A percentile compares a stretch with the other conserved stretches of the same genome.
phyloP scores from a whole-genome alignment of 2,888 invertebrate species.

The Lasiommata megera region DNA sequence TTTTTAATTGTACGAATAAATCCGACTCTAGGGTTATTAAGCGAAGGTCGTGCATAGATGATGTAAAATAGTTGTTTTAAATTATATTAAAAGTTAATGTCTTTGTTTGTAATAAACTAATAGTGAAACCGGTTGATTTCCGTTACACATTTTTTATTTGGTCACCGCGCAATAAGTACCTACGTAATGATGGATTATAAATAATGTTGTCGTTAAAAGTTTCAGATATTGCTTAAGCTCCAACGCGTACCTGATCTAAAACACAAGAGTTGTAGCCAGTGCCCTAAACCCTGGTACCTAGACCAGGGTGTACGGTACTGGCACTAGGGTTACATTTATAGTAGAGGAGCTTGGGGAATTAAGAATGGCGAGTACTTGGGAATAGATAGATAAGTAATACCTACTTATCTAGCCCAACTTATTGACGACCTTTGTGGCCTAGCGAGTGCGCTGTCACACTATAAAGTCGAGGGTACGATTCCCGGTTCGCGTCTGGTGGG shows the following conservation, averaged over 20 bases:
- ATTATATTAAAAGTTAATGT: slow-evolving; percentile 15
- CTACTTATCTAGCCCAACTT: no score
- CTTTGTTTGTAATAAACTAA: slow-evolving; percentile 15
- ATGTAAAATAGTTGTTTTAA: slow-evolving; percentile 13
- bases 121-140: slow-evolving; percentile 4
- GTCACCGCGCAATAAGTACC: background rate
- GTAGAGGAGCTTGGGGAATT: no score
- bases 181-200: background rate
- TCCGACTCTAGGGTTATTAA: slow-evolving; percentile 22
- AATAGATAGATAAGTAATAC: no score
- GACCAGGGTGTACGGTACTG: no score
- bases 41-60: slow-evolving; percentile 12
- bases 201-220: background rate
- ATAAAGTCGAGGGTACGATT: no score
- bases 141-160: slow-evolving; percentile 11
- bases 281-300: no score
- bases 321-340: no score
- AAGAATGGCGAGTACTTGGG: no score
- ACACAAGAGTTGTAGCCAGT: background rate
- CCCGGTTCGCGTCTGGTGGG: no score
- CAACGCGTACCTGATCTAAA: background rate
- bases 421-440: no score
- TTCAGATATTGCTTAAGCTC: background rate
- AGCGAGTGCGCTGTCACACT: no score
- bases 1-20: slow-evolving; percentile 25